phyloP scores from a whole-genome alignment of 2,888 invertebrate species.

The Idaea biselata region DNA sequence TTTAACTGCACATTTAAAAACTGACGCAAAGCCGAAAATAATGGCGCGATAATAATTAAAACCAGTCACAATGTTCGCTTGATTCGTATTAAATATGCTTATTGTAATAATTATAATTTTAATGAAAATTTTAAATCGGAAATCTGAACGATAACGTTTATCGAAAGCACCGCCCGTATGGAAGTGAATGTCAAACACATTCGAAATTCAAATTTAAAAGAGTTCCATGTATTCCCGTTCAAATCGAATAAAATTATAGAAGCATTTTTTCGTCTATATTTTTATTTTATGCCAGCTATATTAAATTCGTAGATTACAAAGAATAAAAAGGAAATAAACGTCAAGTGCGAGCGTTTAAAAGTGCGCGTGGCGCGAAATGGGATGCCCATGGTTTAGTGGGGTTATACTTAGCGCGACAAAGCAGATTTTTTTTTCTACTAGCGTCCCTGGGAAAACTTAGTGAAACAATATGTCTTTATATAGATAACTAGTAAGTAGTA shows the following conservation, averaged over 20 bases:
- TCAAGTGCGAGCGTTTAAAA: constrained; percentile 62
- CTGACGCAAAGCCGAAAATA: neutral
- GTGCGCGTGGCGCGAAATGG: constrained; percentile 52
- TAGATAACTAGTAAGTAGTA: no score
- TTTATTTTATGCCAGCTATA: constrained; percentile 64
- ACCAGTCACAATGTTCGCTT: neutral
- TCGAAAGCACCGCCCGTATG: constrained; percentile 9
- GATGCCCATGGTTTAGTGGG: constrained; percentile 28
- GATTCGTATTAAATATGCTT: neutral
- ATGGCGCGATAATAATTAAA: constrained; percentile 3
- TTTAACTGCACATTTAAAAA: neutral
- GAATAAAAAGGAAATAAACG: constrained; percentile 69
- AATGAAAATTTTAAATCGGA: constrained; percentile 1
- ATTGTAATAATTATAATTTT: neutral
- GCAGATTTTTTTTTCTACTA: constrained; percentile 22
- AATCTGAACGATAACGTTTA: neutral
- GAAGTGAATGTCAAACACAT: constrained; percentile 27
- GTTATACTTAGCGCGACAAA: constrained; percentile 13
- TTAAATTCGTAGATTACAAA: constrained; percentile 70
- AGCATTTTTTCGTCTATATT: constrained; percentile 55
- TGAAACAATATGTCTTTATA: no score
- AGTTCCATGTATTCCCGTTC: constrained; percentile 41
- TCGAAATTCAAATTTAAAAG: constrained; percentile 56
- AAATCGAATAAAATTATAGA: constrained; percentile 36
- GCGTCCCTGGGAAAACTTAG: no score